Evolutionary conservation across 2,113 vertebrate genomes (phyloP).

Genomic region (Nansenia antarctica): DNA sequence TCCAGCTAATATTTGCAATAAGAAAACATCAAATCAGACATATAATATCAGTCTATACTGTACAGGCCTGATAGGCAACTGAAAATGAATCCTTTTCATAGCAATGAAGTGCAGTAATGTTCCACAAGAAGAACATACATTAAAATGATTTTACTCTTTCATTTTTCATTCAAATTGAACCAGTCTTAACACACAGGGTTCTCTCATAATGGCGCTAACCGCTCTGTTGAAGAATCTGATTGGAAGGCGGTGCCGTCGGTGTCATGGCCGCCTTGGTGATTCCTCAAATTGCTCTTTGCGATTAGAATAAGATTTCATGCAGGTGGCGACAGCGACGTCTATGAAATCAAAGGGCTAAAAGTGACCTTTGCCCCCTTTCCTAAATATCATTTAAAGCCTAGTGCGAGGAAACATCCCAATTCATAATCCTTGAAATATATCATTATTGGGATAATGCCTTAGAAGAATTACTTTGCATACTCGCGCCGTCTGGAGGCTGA

Average conservation of each 20-base stretch:
- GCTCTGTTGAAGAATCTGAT: slow-evolving; percentile 16
- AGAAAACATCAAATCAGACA: neutral
- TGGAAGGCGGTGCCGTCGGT: slow-evolving; percentile 12
- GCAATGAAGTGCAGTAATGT: slow-evolving; percentile 17
- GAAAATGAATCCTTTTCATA: slow-evolving; percentile 7
- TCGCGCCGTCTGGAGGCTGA: slow-evolving; percentile 66
- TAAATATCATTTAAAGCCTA: slow-evolving; percentile 75
- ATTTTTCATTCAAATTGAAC: slow-evolving; percentile 8
- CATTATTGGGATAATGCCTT: slow-evolving; percentile 76
- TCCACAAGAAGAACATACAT: slow-evolving; percentile 9
- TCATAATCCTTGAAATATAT: slow-evolving; percentile 76
- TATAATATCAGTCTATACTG: slow-evolving; percentile 1
- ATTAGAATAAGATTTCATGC: slow-evolving; percentile 61
- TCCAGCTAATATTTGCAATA: neutral
- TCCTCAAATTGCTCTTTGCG: slow-evolving; percentile 40
- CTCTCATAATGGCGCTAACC: slow-evolving; percentile 6
- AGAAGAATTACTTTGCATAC: slow-evolving; percentile 78
- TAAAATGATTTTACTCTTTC: slow-evolving; percentile 1
- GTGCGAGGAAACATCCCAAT: slow-evolving; percentile 74
- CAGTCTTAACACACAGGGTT: slow-evolving; percentile 21
- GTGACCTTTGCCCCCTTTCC: slow-evolving; percentile 66
- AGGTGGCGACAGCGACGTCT: slow-evolving; percentile 34
- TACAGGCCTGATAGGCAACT: neutral
- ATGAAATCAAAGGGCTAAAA: slow-evolving; percentile 52
- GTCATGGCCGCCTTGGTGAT: slow-evolving; percentile 38